phyloP scores from a whole-genome alignment of 1,140 invertebrate genomes.

The Tetraneura akinire region DNA sequence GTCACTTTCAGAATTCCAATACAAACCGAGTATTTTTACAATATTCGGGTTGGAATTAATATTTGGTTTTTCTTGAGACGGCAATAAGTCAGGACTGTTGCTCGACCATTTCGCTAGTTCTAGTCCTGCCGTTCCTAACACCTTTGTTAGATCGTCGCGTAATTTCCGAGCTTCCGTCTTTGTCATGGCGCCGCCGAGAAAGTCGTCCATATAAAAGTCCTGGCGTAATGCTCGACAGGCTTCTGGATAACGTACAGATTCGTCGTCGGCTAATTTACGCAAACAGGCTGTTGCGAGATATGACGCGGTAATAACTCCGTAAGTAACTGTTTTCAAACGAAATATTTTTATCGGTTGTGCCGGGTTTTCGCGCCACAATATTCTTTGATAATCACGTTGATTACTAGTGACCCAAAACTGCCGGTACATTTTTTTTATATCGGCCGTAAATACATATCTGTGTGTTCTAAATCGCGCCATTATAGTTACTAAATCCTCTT shows the following conservation, averaged over 20 bases:
- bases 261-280: slow-evolving; percentile 57
- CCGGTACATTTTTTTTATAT: too few species aligned
- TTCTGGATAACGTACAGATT: slow-evolving; percentile 21
- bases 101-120: neutral
- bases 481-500: too few species aligned
- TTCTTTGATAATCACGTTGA: too few species aligned
- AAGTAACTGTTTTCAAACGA: slow-evolving; percentile 56
- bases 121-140: neutral
- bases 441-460: too few species aligned
- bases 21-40: neutral
- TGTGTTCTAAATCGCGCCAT: too few species aligned
- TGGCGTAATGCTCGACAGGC: neutral
- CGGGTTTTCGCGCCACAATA: too few species aligned
- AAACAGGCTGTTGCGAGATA: slow-evolving; percentile 57
- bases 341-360: slow-evolving; percentile 54
- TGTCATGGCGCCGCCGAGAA: neutral
- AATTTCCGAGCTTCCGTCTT: neutral
- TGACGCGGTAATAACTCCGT: slow-evolving; percentile 57
- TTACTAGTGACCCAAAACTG: too few species aligned
- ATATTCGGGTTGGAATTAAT: neutral
- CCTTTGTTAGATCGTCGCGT: neutral
- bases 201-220: neutral
- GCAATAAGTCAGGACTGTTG: neutral
- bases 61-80: neutral
- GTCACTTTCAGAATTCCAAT: too few species aligned